Percentiles rank a stretch among this genome's conserved stretches.
Evolutionary conservation across 2,888 invertebrate genomes (phyloP).

Genomic region (Lysandra coridon): DNA sequence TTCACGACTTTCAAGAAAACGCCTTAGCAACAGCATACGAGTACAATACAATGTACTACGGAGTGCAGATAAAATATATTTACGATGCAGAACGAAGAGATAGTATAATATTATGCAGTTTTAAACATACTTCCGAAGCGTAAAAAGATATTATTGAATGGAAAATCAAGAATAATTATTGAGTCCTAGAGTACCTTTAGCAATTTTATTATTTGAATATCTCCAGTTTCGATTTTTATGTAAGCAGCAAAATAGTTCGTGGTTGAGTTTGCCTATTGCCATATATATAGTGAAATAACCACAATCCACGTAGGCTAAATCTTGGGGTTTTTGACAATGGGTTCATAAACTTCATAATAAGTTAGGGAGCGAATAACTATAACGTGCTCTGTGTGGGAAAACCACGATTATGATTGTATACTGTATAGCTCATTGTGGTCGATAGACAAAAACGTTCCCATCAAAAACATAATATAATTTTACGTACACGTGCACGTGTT

Average conservation of each 20-base stretch:
- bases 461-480: too few species aligned
- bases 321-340: not conserved
- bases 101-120: not conserved
- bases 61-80: constrained; percentile 24
- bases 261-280: not conserved
- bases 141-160: not conserved
- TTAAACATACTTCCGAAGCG: not conserved
- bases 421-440: not conserved
- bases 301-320: constrained; percentile 1
- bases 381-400: not conserved
- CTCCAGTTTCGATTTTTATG: not conserved
- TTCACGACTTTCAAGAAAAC: constrained; percentile 49
- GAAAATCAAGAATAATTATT: not conserved
- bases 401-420: not conserved
- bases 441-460: not conserved
- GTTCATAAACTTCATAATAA: not conserved
- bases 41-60: constrained; percentile 41
- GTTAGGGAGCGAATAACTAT: not conserved
- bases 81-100: not conserved
- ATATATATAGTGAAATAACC: not conserved
- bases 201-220: not conserved
- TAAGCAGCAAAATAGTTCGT: not conserved
- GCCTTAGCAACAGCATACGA: constrained; percentile 48
- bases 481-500: too few species aligned
- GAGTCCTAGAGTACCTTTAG: too few species aligned